Evolutionary conservation across 2,888 invertebrate species (phyloP).

Genomic region (Leptopilina drosophilae): DNA sequence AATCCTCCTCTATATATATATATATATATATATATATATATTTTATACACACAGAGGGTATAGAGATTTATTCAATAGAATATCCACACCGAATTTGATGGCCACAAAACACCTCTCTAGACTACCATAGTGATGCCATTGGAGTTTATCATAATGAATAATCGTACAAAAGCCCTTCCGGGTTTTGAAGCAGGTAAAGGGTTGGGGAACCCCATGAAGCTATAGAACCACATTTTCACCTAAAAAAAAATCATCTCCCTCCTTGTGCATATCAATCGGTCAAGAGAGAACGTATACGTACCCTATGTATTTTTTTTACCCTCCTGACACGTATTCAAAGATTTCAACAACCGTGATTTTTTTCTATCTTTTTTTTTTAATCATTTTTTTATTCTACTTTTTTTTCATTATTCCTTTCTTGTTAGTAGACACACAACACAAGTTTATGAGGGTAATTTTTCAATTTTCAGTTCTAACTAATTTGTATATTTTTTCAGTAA

Average conservation of each 20-base stretch:
- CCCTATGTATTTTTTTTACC: conserved; percentile 53
- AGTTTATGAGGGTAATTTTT: background rate
- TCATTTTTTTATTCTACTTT: conserved; percentile 38
- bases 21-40: background rate
- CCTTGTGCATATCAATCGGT: conserved; percentile 33
- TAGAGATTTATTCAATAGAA: conserved; percentile 12
- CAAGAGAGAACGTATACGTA: background rate
- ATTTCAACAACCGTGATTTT: conserved; percentile 36
- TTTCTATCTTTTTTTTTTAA: conserved; percentile 22
- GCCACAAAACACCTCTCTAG: conserved; percentile 18
- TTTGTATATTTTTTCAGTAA: background rate
- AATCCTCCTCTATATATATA: background rate
- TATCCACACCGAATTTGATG: conserved; percentile 7
- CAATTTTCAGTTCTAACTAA: background rate
- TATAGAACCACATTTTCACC: conserved; percentile 49
- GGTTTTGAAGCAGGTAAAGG: conserved; percentile 55
- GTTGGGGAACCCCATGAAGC: conserved; percentile 51
- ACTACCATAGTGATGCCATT: conserved; percentile 12
- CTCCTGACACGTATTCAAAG: conserved; percentile 28
- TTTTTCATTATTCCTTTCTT: conserved; percentile 26
- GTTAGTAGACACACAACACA: background rate
- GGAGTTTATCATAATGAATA: conserved; percentile 37
- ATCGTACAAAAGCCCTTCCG: conserved; percentile 46
- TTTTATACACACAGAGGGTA: too few species aligned
- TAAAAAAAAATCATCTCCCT: conserved; percentile 49